Conservation (phyloP, 2,797 vertebrate genomes). For the Leptodactylus fallax region DNA sequence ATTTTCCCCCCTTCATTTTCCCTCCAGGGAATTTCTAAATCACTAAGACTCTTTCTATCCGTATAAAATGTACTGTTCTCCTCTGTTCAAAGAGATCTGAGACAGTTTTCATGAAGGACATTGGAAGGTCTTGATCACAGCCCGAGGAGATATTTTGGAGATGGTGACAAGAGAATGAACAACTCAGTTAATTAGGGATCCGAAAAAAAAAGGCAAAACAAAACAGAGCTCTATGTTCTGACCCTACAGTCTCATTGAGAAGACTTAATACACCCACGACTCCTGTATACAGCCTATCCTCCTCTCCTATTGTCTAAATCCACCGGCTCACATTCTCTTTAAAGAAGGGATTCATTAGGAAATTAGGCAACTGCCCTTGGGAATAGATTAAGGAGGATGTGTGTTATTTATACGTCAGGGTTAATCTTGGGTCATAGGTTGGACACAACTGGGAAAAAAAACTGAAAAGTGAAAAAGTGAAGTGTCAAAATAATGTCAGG, state of each 20-base stretch:
- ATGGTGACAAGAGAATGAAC: constrained; percentile 48
- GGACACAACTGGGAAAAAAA: constrained; percentile 27
- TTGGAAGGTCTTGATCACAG: constrained; percentile 52
- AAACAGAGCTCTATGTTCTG: constrained; percentile 11
- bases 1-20: constrained; percentile 18
- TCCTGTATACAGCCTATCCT: constrained; percentile 6
- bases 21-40: constrained; percentile 51
- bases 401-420: constrained; percentile 56
- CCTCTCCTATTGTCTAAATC: constrained; percentile 51
- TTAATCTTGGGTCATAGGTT: constrained; percentile 59
- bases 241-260: neutral
- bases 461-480: constrained; percentile 7
- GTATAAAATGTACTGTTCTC: constrained; percentile 54
- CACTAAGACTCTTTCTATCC: constrained; percentile 51
- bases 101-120: constrained; percentile 55
- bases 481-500: neutral
- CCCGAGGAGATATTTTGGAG: constrained; percentile 49
- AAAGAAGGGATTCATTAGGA: constrained; percentile 54
- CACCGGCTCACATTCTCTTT: constrained; percentile 44
- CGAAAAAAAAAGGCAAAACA: constrained; percentile 2
- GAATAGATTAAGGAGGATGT: constrained; percentile 60
- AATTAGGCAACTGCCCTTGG: constrained; percentile 54
- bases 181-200: constrained; percentile 39
- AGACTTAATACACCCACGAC: constrained; percentile 6
- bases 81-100: constrained; percentile 59